These are phyloP conservation scores for Pan paniscus DNA, from an alignment of 2,113 vertebrate species.

Conservation along the genomic window DNA sequence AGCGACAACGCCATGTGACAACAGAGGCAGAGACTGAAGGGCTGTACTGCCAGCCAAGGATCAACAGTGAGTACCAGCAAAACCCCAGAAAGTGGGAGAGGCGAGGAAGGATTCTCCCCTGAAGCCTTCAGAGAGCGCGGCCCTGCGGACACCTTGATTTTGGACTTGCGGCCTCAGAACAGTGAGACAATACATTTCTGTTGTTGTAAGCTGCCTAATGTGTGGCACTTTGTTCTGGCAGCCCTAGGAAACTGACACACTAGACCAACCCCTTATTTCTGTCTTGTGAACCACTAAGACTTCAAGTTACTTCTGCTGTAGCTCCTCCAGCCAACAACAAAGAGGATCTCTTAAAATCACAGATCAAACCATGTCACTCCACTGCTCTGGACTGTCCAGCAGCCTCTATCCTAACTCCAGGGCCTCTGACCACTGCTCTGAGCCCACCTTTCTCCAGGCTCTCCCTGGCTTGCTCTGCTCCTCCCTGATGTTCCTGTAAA, in stretches of 20 bases:
- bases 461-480: neutral
- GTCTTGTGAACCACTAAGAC: neutral
- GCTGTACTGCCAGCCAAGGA: neutral
- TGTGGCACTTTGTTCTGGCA: neutral
- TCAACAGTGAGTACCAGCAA: rapidly evolving
- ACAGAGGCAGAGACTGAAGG: neutral
- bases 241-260: neutral
- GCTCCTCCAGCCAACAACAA: neutral
- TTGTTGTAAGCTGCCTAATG: neutral
- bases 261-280: neutral
- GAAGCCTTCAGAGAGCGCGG: rapidly evolving
- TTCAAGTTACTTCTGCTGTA: neutral
- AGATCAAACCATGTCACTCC: neutral
- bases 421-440: too few species aligned
- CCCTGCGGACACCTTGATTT: neutral
- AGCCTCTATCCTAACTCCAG: neutral
- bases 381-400: neutral
- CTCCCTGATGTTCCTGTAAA: neutral
- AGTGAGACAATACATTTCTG: neutral
- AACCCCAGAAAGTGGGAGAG: neutral
- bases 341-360: neutral
- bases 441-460: neutral
- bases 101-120: neutral
- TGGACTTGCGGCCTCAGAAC: neutral
- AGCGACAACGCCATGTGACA: rapidly evolving